These are phyloP conservation scores for Pantala flavescens DNA, from an alignment of 1,140 invertebrate genomes.

Conservation along the genomic window DNA sequence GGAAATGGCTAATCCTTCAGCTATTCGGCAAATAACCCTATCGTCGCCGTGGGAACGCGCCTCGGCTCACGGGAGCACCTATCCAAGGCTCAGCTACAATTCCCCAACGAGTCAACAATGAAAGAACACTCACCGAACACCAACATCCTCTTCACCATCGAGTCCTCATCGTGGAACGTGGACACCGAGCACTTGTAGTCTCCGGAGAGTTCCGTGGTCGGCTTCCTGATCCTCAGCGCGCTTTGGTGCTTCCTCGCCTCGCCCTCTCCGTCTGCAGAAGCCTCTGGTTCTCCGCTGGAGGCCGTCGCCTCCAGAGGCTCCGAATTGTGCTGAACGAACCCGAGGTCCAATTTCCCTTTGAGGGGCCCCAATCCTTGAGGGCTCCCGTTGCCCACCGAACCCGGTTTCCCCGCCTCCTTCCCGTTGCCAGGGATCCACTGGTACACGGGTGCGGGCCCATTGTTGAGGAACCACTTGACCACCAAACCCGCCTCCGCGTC, in stretches of 20 bases:
- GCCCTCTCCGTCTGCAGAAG: constrained; percentile 26
- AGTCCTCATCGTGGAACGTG: constrained; percentile 54
- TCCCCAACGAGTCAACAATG: too few species aligned
- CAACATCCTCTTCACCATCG: constrained; percentile 52
- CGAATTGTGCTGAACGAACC: constrained; percentile 51
- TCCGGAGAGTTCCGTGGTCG: constrained; percentile 56
- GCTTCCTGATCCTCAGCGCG: constrained; percentile 52
- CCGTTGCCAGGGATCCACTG: constrained; percentile 58
- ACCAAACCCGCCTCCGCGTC: constrained; percentile 46
- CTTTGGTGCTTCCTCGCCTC: constrained; percentile 49
- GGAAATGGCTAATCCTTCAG: too few species aligned
- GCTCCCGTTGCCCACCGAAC: constrained; percentile 20
- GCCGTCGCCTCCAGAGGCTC: not conserved
- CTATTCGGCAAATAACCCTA: too few species aligned
- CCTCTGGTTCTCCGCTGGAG: not conserved
- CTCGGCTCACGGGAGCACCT: too few species aligned
- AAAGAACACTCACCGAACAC: constrained; percentile 49
- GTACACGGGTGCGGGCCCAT: constrained; percentile 53
- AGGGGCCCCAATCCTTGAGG: constrained; percentile 50
- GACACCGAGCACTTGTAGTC: constrained; percentile 61
- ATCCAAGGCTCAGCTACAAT: too few species aligned
- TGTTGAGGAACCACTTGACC: constrained; percentile 69
- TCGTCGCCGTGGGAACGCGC: too few species aligned
- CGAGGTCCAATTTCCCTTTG: constrained; percentile 54
- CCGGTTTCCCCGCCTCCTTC: constrained; percentile 36